Percentiles rank a stretch among this genome's conserved stretches.
These are phyloP conservation scores for Cosmia pyralina DNA, from an alignment of 2,888 invertebrate species.

Conservation along the genomic window DNA sequence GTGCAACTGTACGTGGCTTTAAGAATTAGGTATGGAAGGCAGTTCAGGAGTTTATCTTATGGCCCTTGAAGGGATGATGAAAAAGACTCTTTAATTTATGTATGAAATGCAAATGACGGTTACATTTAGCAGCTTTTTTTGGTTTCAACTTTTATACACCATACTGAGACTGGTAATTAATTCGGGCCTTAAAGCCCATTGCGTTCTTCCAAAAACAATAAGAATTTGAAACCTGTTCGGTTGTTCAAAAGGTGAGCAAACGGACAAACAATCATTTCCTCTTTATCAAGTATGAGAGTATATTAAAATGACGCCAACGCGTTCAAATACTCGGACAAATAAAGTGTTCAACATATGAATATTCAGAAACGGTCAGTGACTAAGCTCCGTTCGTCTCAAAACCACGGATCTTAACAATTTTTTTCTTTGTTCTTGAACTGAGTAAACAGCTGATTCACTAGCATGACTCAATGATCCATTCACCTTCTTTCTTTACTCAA, in stretches of 20 bases:
- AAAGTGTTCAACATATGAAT: constrained; percentile 52
- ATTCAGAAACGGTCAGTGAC: constrained; percentile 59
- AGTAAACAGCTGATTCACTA: constrained; percentile 63
- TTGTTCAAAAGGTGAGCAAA: constrained; percentile 32
- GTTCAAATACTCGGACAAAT: constrained; percentile 49
- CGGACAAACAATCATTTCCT: constrained; percentile 46
- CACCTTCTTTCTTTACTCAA: constrained; percentile 27
- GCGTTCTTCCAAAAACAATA: constrained; percentile 9
- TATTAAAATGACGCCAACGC: constrained; percentile 38
- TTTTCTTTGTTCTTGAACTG: constrained; percentile 60
- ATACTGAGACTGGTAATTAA: constrained; percentile 5
- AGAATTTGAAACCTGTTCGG: constrained; percentile 32
- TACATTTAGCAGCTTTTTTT: not conserved
- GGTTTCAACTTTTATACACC: not conserved
- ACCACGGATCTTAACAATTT: constrained; percentile 48
- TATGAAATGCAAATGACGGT: constrained; percentile 7
- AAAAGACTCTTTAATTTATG: not conserved
- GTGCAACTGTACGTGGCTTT: not conserved
- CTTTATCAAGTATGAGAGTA: constrained; percentile 30
- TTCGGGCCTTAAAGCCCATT: not conserved
- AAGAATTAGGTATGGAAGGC: not conserved
- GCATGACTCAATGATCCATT: constrained; percentile 50
- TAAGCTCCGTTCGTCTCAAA: constrained; percentile 36
- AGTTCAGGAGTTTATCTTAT: not conserved
- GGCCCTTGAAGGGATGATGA: too few species aligned